A percentile compares a stretch with the other conserved stretches of the same genome.
These are phyloP conservation scores for Lagocephalus sceleratus DNA, from an alignment of 2,797 vertebrate genomes.

Conservation along the genomic window DNA sequence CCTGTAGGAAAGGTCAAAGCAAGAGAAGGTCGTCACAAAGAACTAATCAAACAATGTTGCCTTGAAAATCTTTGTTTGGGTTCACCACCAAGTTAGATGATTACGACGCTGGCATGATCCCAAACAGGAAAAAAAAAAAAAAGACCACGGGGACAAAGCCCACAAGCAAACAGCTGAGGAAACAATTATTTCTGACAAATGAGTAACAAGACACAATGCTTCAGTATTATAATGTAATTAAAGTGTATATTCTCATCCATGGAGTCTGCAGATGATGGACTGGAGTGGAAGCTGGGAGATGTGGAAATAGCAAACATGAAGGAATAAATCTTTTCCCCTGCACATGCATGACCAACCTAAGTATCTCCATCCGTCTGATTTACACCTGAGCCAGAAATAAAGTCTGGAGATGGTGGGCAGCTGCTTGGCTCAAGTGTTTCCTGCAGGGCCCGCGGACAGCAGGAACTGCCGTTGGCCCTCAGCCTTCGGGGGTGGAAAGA, in stretches of 20 bases:
- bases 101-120: slow-evolving; percentile 20
- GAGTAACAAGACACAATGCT: slow-evolving; percentile 28
- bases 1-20: no score
- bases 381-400: slow-evolving; percentile 69
- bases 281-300: slow-evolving; percentile 5
- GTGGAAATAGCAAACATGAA: slow-evolving; percentile 14
- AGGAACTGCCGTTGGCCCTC: slow-evolving; percentile 84
- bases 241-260: no score
- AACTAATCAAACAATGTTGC: no score
- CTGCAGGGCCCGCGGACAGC: slow-evolving; percentile 91
- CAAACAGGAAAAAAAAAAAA: slow-evolving; percentile 4
- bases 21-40: no score
- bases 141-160: slow-evolving; percentile 17
- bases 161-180: slow-evolving; percentile 21
- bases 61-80: slow-evolving; percentile 53
- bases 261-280: no score
- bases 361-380: no score
- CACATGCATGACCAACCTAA: no score
- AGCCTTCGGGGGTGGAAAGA: slow-evolving; percentile 98
- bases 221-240: no score
- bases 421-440: slow-evolving; percentile 91
- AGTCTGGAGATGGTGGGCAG: slow-evolving; percentile 70
- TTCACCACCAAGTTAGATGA: slow-evolving; percentile 45
- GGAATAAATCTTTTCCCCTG: no score
- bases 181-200: slow-evolving; percentile 32